These are phyloP conservation scores for Heliconius himera DNA, from an alignment of 1,140 invertebrate genomes.

Conservation along the genomic window DNA sequence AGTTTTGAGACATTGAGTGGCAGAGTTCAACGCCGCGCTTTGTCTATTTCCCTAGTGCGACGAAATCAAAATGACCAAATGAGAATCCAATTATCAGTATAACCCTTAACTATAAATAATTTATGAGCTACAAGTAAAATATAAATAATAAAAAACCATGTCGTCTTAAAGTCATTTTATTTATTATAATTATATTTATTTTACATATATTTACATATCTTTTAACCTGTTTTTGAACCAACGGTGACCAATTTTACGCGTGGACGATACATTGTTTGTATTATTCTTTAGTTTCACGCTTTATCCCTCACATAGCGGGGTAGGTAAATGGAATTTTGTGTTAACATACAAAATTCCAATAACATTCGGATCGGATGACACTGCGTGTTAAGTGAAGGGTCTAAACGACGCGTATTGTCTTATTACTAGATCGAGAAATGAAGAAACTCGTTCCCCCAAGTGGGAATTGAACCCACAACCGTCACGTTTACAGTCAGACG, in stretches of 20 bases:
- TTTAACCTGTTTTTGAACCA: not conserved
- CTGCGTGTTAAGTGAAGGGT: not conserved
- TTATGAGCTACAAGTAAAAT: constrained; percentile 43
- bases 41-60: too few species aligned
- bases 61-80: too few species aligned
- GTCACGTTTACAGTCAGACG: not conserved
- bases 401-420: not conserved
- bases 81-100: not conserved
- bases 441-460: not conserved
- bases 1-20: too few species aligned
- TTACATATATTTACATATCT: constrained; percentile 60
- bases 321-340: not conserved
- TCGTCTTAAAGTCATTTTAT: constrained; percentile 49
- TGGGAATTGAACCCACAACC: not conserved
- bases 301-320: not conserved
- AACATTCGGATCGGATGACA: too few species aligned
- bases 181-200: constrained; percentile 62
- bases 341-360: too few species aligned
- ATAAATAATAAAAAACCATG: constrained; percentile 47
- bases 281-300: not conserved
- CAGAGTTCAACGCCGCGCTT: too few species aligned
- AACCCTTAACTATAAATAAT: constrained; percentile 47
- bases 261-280: constrained; percentile 49
- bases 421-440: too few species aligned
- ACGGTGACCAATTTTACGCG: not conserved